phyloP scores from a whole-genome alignment of 2,888 invertebrate species.

The Sicus ferrugineus region DNA sequence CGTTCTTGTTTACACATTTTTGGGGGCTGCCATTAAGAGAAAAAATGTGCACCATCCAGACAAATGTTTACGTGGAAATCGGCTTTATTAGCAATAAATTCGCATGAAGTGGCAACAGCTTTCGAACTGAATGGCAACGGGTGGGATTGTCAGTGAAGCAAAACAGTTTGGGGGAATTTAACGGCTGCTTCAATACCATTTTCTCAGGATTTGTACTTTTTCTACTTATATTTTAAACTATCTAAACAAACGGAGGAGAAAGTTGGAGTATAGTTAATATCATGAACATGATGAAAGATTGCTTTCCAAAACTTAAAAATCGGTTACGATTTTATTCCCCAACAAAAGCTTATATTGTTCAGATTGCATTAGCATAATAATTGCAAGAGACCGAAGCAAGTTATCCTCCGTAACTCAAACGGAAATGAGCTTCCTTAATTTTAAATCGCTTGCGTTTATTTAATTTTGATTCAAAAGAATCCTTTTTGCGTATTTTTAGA shows the following conservation, averaged over 20 bases:
- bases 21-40: background rate
- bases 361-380: background rate
- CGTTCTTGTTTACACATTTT: background rate
- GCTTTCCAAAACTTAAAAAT: too few relatives aligned
- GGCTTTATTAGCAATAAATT: conserved; percentile 29
- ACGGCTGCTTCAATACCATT: too few relatives aligned
- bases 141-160: too few relatives aligned
- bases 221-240: too few relatives aligned
- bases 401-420: background rate
- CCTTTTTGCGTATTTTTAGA: background rate
- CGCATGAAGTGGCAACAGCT: conserved; percentile 19
- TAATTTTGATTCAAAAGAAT: background rate
- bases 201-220: too few relatives aligned
- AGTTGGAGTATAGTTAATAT: too few relatives aligned
- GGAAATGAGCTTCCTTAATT: background rate
- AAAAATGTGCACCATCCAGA: background rate
- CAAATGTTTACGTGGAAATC: conserved; percentile 2
- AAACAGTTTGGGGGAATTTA: too few relatives aligned
- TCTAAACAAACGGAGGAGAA: too few relatives aligned
- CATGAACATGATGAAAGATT: too few relatives aligned
- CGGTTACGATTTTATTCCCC: too few relatives aligned
- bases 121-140: too few relatives aligned
- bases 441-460: background rate
- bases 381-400: background rate
- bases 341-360: too few relatives aligned